Evolutionary conservation across 2,888 invertebrate species (phyloP), one percentile per base, ranked within the genome.

Genomic region (Celastrina argiolus): DNA sequence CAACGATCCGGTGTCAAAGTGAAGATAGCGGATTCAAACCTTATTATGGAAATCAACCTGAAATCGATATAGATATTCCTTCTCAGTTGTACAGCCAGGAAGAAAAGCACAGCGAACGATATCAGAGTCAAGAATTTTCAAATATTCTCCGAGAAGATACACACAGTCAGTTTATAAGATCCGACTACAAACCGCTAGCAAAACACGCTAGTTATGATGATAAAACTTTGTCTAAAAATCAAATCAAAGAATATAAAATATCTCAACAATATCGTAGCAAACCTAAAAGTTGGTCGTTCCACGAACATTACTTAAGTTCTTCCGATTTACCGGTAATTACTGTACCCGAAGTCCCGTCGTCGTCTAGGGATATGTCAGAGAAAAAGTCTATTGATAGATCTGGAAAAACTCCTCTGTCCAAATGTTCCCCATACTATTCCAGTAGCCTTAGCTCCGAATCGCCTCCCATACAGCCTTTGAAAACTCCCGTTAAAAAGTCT

Each of bases 381-480:
- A 92, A 76, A 76, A 92, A 82, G 70, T 80, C 81, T 2, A 76
- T 72, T 12, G 91, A 91, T 63, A 78, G 89, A 67, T 92, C 92
- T 67, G 92, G 86, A 51, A 93, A 93, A 76, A 91, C 91, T 16
- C 92, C 92, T 72, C 81, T 95, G 36, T 92, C 94, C 0, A 94
- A 94, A 78, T 95, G 95, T 76, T 95, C 95, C 1, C 95, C 95
- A 0, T 95, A 95, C 78, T 95, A 95, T 80, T 95, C 95, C 34
- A 95, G 95, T 76, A 95, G 95, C 75, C 84, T 95, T 51, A 95
- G 95, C 78, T 95, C 95, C 0, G 95, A 95, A 74, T 94, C 95
- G 31, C 95, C 95, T 2, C 94, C 95, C 1, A 93, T 94, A 79
- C 92, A 93, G 68, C 92, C 94, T 39, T 91, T 93, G 63, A 94